phyloP scores from a whole-genome alignment of 2,113 vertebrate genomes.

The Parus major region DNA sequence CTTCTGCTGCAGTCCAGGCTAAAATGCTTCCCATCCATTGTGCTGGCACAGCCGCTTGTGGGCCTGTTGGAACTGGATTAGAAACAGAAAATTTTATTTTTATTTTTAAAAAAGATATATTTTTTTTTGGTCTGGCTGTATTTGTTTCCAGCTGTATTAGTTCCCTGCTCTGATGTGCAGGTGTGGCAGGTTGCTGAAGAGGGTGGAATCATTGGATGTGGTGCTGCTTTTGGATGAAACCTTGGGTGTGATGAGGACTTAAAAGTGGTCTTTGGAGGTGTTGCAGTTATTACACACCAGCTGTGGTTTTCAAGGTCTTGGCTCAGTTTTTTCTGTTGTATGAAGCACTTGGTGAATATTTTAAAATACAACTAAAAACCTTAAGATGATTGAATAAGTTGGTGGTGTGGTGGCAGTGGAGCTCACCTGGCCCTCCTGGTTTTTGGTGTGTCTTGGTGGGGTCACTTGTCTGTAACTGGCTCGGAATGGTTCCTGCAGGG shows the following conservation, averaged over 20 bases:
- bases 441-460: not conserved
- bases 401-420: accelerated
- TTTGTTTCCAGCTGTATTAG: not conserved
- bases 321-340: not conserved
- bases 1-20: not conserved
- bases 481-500: not conserved
- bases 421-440: not conserved
- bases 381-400: accelerated
- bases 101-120: not conserved
- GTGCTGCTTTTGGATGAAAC: not conserved
- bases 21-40: not conserved
- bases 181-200: not conserved
- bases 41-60: not conserved
- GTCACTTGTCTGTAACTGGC: not conserved
- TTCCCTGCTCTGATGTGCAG: not conserved
- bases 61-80: not conserved
- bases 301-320: not conserved
- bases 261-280: not conserved
- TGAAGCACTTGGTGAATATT: not conserved
- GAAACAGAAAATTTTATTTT: not conserved
- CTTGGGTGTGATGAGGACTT: not conserved
- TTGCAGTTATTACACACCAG: not conserved
- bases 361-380: not conserved
- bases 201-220: not conserved
- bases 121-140: not conserved